Conservation (phyloP, 2,797 vertebrate genomes). For the Fringilla coelebs region DNA sequence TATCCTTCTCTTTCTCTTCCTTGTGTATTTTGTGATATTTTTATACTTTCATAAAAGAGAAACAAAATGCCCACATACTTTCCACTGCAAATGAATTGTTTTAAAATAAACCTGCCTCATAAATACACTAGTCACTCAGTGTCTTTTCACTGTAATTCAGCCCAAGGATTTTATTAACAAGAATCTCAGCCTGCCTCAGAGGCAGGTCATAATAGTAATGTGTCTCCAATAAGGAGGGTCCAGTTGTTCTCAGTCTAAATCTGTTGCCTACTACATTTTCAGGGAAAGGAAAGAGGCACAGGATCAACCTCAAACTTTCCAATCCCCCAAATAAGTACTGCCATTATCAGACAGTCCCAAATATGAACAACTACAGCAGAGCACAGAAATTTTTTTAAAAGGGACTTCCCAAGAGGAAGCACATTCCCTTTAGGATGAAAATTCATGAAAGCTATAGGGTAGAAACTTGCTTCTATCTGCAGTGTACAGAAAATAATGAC, state of each 20-base stretch:
- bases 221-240: not conserved
- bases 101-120: not conserved
- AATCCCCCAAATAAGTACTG: not conserved
- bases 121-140: not conserved
- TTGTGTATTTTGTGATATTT: not conserved
- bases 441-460: not conserved
- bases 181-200: not conserved
- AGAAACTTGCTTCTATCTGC: not conserved
- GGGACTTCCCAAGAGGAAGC: not conserved
- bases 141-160: not conserved
- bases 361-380: not conserved
- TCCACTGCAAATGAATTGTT: not conserved
- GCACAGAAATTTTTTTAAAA: not conserved
- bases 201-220: not conserved
- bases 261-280: not conserved
- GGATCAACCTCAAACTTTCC: not conserved
- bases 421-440: not conserved
- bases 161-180: not conserved
- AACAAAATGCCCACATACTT: not conserved
- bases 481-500: rapidly evolving
- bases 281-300: not conserved
- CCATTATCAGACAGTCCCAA: not conserved
- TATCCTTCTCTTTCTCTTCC: not conserved
- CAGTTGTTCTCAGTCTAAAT: not conserved
- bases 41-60: not conserved